Conservation (phyloP, 2,888 invertebrate species). For the Liopterus haemorrhoidalis region DNA sequence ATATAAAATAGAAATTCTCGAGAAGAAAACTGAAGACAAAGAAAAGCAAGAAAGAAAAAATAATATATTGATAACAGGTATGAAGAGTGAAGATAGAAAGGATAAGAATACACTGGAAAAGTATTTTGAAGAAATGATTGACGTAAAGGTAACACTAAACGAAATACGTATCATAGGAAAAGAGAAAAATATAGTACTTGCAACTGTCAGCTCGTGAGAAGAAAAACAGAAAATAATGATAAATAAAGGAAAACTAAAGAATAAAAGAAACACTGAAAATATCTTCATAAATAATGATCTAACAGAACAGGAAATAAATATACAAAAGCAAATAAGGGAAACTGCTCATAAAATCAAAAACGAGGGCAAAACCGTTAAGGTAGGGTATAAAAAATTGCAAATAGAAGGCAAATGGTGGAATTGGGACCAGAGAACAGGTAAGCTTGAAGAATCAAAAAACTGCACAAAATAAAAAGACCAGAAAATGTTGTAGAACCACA, state of each 20-base stretch:
- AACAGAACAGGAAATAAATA: slow-evolving; percentile 1
- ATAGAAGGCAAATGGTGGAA: not conserved
- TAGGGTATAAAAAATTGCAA: not conserved
- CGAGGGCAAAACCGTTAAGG: not conserved
- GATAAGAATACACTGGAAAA: not conserved
- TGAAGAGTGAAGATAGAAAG: not conserved
- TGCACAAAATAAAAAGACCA: not conserved
- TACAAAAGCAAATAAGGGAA: not conserved
- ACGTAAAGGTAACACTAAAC: not conserved
- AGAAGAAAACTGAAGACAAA: slow-evolving; percentile 1
- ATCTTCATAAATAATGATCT: slow-evolving; percentile 2
- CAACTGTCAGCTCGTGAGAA: not conserved
- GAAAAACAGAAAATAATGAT: not conserved
- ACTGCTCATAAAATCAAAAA: slow-evolving; percentile 1
- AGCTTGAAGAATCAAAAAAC: not conserved
- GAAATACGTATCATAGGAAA: not conserved
- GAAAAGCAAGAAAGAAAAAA: slow-evolving; percentile 9
- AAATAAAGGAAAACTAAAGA: slow-evolving; percentile 1
- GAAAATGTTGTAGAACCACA: not conserved
- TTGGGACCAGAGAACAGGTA: not conserved
- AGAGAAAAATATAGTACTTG: not conserved
- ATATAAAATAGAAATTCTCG: not conserved
- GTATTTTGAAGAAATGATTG: not conserved
- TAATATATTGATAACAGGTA: slow-evolving; percentile 4
- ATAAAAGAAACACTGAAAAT: not conserved